phyloP scores from a whole-genome alignment of 2,888 invertebrate genomes.

The Chelonus formosanus region DNA sequence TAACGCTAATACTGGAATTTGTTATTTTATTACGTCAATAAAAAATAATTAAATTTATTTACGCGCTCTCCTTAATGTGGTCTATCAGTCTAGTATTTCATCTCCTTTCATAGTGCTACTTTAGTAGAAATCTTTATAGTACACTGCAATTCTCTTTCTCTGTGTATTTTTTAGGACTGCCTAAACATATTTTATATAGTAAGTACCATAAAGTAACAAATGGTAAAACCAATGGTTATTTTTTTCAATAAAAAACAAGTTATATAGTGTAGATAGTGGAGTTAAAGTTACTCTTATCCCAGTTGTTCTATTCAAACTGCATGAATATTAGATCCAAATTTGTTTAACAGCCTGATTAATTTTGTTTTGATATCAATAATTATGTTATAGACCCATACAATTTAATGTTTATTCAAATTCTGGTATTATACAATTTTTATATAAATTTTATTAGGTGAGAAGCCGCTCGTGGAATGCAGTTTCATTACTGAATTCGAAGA shows the following conservation, averaged over 20 bases:
- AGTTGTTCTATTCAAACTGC: no score
- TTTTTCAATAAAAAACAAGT: no score
- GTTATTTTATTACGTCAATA: neutral
- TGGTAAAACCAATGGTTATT: slow-evolving; percentile 3
- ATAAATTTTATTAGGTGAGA: slow-evolving; percentile 69
- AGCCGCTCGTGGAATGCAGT: slow-evolving; percentile 92
- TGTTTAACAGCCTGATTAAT: no score
- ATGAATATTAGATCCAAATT: no score
- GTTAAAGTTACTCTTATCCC: no score
- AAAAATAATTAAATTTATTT: slow-evolving; percentile 4
- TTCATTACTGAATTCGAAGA: slow-evolving; percentile 99
- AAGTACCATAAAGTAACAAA: slow-evolving; percentile 50
- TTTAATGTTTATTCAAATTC: no score
- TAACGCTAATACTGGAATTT: neutral
- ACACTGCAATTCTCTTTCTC: slow-evolving; percentile 48
- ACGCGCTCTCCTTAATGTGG: neutral
- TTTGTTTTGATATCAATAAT: slow-evolving; percentile 1
- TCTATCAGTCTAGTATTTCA: slow-evolving; percentile 12
- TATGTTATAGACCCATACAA: neutral
- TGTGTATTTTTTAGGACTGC: slow-evolving; percentile 60
- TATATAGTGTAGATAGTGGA: no score
- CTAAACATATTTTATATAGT: slow-evolving; percentile 63
- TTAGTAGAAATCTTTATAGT: slow-evolving; percentile 26
- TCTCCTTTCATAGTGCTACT: slow-evolving; percentile 30
- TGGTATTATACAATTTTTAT: no score